Percentiles rank a stretch among this genome's conserved stretches.
These are phyloP conservation scores for Limnephilus marmoratus DNA, from an alignment of 2,888 invertebrate genomes.

Conservation along the genomic window DNA sequence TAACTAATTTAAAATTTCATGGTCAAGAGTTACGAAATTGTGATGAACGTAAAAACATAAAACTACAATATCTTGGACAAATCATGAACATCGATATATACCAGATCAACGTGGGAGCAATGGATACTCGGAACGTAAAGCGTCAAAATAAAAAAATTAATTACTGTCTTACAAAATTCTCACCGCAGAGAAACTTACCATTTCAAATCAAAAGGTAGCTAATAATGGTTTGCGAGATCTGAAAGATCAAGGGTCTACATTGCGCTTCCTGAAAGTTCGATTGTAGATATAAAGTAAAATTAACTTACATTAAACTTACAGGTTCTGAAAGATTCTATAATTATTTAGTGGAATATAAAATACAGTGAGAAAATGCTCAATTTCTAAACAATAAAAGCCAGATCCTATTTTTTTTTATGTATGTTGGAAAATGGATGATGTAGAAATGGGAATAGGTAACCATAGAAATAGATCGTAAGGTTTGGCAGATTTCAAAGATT, in stretches of 20 bases:
- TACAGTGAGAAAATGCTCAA: no score
- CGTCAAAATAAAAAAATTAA: no score
- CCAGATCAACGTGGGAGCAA: not conserved
- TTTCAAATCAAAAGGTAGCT: not conserved
- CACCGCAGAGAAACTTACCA: not conserved
- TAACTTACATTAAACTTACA: no score
- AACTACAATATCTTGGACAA: not conserved
- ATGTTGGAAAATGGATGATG: not conserved
- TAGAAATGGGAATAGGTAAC: not conserved
- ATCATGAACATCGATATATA: not conserved
- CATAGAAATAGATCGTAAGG: not conserved
- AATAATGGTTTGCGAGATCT: not conserved
- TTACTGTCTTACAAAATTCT: no score
- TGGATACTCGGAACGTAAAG: not conserved
- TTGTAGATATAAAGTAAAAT: no score
- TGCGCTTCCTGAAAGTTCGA: not conserved
- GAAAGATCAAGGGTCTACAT: not conserved
- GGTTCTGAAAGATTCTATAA: no score
- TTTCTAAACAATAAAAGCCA: not conserved
- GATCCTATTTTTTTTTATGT: no score
- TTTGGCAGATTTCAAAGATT: not conserved
- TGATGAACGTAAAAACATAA: not conserved
- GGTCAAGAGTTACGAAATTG: not conserved
- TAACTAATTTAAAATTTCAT: not conserved
- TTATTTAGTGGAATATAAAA: no score